phyloP scores from a whole-genome alignment of 1,140 invertebrate genomes.

The Calycopis cecrops region DNA sequence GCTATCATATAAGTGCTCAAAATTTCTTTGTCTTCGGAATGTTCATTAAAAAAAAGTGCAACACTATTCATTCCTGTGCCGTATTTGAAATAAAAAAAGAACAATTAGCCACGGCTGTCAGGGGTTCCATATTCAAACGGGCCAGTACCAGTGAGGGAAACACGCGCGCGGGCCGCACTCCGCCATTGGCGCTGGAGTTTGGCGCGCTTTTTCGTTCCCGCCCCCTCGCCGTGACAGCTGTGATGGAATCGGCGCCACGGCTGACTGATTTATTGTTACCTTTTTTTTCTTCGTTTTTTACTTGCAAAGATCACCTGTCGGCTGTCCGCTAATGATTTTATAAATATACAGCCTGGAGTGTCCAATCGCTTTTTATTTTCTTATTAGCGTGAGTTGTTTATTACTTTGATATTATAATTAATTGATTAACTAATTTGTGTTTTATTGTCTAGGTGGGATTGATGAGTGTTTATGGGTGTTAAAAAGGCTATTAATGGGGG shows the following conservation, averaged over 20 bases:
- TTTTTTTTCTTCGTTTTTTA: constrained; percentile 28
- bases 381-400: too few species aligned
- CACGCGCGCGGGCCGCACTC: constrained; percentile 34
- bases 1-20: too few species aligned
- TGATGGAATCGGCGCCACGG: constrained; percentile 55
- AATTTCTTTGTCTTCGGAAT: background rate
- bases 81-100: constrained; percentile 28
- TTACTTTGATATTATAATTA: too few species aligned
- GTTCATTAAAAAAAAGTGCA: too few species aligned
- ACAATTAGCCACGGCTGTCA: constrained; percentile 28
- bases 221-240: constrained; percentile 57
- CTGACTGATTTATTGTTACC: constrained; percentile 63
- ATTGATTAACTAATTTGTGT: too few species aligned
- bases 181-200: constrained; percentile 68
- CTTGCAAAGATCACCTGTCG: too few species aligned
- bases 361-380: too few species aligned
- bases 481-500: too few species aligned
- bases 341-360: too few species aligned
- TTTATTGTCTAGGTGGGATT: too few species aligned
- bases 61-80: constrained; percentile 3
- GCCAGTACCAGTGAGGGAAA: constrained; percentile 46
- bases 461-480: too few species aligned
- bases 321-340: too few species aligned
- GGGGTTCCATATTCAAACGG: constrained; percentile 64
- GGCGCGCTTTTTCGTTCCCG: constrained; percentile 67